These are phyloP conservation scores for Centropristis striata DNA, from an alignment of 2,113 vertebrate species.

Conservation along the genomic window DNA sequence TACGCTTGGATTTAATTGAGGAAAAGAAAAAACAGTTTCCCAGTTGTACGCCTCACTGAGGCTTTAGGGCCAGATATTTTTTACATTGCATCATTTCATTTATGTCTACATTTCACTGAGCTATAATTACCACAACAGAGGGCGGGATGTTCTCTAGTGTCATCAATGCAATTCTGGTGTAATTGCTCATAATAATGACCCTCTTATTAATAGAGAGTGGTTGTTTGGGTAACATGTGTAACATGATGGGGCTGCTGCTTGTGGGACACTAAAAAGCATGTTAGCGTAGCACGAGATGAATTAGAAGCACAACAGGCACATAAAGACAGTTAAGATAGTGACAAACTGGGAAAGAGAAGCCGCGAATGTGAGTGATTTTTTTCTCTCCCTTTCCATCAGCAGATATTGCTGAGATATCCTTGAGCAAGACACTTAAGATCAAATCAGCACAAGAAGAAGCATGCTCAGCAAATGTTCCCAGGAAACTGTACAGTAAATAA, in stretches of 20 bases:
- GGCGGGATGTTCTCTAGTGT: constrained; percentile 67
- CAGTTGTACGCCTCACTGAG: constrained; percentile 41
- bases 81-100: constrained; percentile 71
- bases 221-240: constrained; percentile 55
- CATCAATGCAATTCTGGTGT: constrained; percentile 63
- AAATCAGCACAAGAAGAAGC: constrained; percentile 8
- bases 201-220: constrained; percentile 63
- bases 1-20: constrained; percentile 71
- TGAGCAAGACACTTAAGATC: constrained; percentile 11
- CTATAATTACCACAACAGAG: constrained; percentile 72
- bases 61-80: constrained; percentile 64
- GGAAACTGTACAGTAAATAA: constrained; percentile 38
- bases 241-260: constrained; percentile 28
- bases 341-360: not conserved
- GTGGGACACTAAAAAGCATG: constrained; percentile 35
- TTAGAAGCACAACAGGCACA: constrained; percentile 10
- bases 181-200: constrained; percentile 68
- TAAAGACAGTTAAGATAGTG: not conserved
- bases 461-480: constrained; percentile 24
- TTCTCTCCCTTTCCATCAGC: not conserved
- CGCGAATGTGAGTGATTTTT: not conserved
- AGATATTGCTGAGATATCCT: constrained; percentile 12
- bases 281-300: constrained; percentile 30
- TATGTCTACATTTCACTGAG: constrained; percentile 72
- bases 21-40: constrained; percentile 37